Percentiles rank a stretch among this genome's conserved stretches.
Evolutionary conservation across 2,113 vertebrate species (phyloP).

Genomic region (Gasterosteus nipponicus): DNA sequence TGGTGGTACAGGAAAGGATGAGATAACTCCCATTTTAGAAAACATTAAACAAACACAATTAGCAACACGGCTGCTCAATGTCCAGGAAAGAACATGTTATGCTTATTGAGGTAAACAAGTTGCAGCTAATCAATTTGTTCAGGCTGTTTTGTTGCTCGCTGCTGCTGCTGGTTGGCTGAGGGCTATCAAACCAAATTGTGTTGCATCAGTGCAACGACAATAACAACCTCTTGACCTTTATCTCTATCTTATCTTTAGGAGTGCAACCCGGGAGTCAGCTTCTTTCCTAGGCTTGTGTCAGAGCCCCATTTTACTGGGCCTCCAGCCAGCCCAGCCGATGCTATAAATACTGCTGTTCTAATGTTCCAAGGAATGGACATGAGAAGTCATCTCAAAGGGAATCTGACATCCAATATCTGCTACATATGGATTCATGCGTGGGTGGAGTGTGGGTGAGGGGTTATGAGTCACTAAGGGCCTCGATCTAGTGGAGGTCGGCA

Average conservation of each 20-base stretch:
- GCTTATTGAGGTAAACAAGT: not conserved
- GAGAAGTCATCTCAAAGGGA: conserved; percentile 74
- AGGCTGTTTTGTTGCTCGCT: conserved; percentile 1
- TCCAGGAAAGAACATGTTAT: conserved; percentile 1
- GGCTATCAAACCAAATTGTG: no score
- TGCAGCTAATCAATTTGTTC: conserved; percentile 17
- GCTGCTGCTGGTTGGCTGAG: no score
- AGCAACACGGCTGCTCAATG: not conserved
- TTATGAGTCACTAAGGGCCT: conserved; percentile 44
- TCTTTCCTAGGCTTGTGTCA: conserved; percentile 42
- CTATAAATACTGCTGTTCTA: conserved; percentile 75
- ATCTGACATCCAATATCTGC: conserved; percentile 74
- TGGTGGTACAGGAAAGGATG: not conserved
- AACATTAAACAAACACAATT: not conserved
- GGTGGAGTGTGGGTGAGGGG: conserved; percentile 69
- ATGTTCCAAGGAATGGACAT: conserved; percentile 72
- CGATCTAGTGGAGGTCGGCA: conserved; percentile 42
- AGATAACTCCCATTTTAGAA: conserved; percentile 12
- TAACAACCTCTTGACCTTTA: no score
- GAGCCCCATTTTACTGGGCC: conserved; percentile 64
- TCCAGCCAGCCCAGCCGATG: conserved; percentile 64
- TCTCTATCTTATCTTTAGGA: not conserved
- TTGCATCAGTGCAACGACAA: no score
- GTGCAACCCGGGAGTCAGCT: conserved; percentile 31
- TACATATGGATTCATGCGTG: conserved; percentile 71